Base-by-base conservation (phyloP, 2,888 invertebrate genomes). In the Listrodromus nycthemerus region DNA sequence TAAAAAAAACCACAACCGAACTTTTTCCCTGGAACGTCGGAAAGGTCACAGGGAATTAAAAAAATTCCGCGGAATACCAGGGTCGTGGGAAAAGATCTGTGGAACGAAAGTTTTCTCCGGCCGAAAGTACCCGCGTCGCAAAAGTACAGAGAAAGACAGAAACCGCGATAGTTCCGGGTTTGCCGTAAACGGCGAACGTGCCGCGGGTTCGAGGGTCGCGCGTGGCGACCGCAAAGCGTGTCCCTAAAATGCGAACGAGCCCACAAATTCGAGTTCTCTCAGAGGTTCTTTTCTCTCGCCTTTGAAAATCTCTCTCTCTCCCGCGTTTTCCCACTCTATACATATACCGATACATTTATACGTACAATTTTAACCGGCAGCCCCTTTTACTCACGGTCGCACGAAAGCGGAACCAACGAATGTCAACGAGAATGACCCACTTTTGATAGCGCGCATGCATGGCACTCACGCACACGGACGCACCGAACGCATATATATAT, bases 341-440 rank as follows among this genome's bases (percentile, higher is more conserved):
- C 10, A 52, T 52, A 52, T 19, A 52, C 21, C 52, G 7, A 52
- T 52, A 21, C 19, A 10, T 24, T 10, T 16, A 24, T 21, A 27
- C n/a, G 27, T 58, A 27, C 27, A 58, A 24, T 41, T 27, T 71
- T 21, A 66, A 50, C 52, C 52, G 24, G 19, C 1, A 33, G 19
- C n/a, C 41, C 27, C 63, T 80, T 80, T 75, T 52, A 76, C 79
- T 75, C 75, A 71, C 66, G 67, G 71, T 79, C 63, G 71, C 79
- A 85, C 65, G 76, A 82, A 80, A 82, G 80, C 76, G 75, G 75
- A 79, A 82, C 84, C 88, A 88, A 89, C 86, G 85, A 87, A 87
- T 87, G 87, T 87, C 90, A 91, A 91, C 90, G 90, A 91, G 89
- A 88, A 86, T 89, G 91, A 91, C 91, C 91, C 82, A 90, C 80